phyloP scores from a whole-genome alignment of 2,888 invertebrate genomes.

The Scaptomyza parva region DNA sequence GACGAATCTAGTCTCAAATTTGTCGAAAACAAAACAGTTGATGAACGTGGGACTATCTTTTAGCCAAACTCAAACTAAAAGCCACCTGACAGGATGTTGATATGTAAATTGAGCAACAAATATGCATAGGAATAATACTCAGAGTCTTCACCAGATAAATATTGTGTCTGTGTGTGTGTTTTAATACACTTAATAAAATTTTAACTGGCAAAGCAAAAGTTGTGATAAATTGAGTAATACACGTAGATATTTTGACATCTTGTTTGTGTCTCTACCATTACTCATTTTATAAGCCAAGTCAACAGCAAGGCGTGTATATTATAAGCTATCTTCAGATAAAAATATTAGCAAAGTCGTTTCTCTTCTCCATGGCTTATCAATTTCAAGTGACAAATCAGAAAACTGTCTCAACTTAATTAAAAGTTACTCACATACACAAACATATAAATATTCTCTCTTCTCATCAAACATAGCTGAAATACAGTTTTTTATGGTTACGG shows the following conservation, averaged over 20 bases:
- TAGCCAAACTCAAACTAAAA: slow-evolving; percentile 26
- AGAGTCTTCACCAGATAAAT: background rate
- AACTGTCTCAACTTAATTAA: slow-evolving; percentile 35
- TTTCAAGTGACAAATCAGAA: slow-evolving; percentile 16
- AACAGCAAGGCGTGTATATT: slow-evolving; percentile 20
- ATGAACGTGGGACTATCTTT: slow-evolving; percentile 16
- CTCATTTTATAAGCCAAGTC: slow-evolving; percentile 34
- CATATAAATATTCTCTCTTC: background rate
- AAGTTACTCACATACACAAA: background rate
- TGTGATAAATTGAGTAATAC: slow-evolving; percentile 8
- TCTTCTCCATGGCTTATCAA: slow-evolving; percentile 25
- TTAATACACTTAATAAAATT: background rate
- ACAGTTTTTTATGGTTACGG: background rate
- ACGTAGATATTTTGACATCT: slow-evolving; percentile 8
- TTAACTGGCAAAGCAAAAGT: background rate
- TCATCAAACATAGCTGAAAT: background rate
- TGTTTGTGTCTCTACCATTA: slow-evolving; percentile 29
- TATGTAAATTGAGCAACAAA: background rate
- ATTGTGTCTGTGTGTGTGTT: background rate
- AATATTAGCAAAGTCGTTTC: slow-evolving; percentile 22
- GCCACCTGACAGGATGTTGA: slow-evolving; percentile 38
- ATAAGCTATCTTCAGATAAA: slow-evolving; percentile 33
- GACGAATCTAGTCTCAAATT: slow-evolving; percentile 24
- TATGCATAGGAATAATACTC: slow-evolving; percentile 1
- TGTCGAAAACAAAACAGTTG: slow-evolving; percentile 5